Evolutionary conservation across 1,140 invertebrate species (phyloP).

Genomic region (Bombus affinis): DNA sequence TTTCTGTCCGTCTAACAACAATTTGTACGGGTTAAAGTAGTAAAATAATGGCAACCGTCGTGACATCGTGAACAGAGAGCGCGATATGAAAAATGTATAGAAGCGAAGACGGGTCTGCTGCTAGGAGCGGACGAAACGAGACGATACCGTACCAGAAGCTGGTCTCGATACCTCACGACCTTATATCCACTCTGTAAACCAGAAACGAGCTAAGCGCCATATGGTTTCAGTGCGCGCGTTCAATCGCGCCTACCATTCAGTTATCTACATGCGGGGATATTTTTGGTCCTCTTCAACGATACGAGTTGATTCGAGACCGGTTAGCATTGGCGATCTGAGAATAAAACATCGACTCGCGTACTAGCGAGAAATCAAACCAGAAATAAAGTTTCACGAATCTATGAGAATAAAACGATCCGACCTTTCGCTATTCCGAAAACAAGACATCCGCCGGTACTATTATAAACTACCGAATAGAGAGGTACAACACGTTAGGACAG

Average conservation of each 20-base stretch:
- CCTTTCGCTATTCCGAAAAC: constrained; percentile 30
- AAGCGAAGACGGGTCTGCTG: neutral
- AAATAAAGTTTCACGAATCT: neutral
- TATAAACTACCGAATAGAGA: constrained; percentile 64
- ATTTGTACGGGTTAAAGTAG: neutral
- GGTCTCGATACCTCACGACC: constrained; percentile 72
- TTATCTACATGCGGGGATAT: constrained; percentile 62
- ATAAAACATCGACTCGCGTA: constrained; percentile 15
- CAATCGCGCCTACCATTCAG: constrained; percentile 53
- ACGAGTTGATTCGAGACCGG: constrained; percentile 23
- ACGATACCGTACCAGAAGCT: constrained; percentile 64
- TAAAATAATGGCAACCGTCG: neutral
- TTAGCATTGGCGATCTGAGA: neutral
- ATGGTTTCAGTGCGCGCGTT: constrained; percentile 68
- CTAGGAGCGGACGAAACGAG: constrained; percentile 51
- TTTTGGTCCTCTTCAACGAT: constrained; percentile 55
- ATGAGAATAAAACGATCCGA: constrained; percentile 51
- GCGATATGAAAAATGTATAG: constrained; percentile 1
- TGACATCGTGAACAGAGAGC: too few species aligned
- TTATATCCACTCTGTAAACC: constrained; percentile 80
- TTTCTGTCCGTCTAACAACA: neutral
- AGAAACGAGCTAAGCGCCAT: constrained; percentile 71
- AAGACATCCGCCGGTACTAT: constrained; percentile 25
- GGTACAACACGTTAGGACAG: constrained; percentile 51
- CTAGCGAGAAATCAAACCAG: neutral